Conservation (phyloP, 2,888 invertebrate genomes). For the Epinotia ramella region DNA sequence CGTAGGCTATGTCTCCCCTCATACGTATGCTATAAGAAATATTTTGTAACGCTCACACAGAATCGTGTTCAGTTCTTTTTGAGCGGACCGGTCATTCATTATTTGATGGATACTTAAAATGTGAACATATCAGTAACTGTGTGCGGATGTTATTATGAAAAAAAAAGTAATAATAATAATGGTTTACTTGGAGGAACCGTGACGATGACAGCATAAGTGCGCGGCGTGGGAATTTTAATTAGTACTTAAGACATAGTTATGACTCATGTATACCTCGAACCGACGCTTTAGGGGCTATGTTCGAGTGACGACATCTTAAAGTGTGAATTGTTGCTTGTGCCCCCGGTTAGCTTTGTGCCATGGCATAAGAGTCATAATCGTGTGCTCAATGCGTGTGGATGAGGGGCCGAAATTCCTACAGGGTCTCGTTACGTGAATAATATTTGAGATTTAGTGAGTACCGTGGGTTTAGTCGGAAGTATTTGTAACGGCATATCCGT, state of each 20-base stretch:
- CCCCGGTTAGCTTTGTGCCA: conserved; percentile 16
- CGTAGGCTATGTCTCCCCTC: no score
- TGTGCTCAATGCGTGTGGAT: neutral
- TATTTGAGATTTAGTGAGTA: neutral
- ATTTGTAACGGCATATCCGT: neutral
- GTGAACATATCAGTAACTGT: neutral
- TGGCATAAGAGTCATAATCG: conserved; percentile 16
- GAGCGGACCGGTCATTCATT: neutral
- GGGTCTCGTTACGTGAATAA: conserved; percentile 25
- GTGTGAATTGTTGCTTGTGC: conserved; percentile 9
- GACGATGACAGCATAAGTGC: conserved; percentile 60
- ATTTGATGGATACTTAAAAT: neutral
- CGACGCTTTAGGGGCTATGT: conserved; percentile 1
- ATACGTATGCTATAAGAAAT: no score
- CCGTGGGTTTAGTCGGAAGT: neutral
- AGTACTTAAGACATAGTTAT: conserved; percentile 1
- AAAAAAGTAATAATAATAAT: conserved; percentile 41
- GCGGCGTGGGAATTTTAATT: conserved; percentile 63
- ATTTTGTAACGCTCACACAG: neutral
- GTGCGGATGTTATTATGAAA: neutral
- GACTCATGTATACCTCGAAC: conserved; percentile 14
- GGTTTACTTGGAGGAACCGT: conserved; percentile 61
- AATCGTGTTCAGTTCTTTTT: neutral
- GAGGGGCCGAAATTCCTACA: conserved; percentile 27
- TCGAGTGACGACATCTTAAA: neutral